phyloP scores from a whole-genome alignment of 2,113 vertebrate species.

The Cryptotis parvus region DNA sequence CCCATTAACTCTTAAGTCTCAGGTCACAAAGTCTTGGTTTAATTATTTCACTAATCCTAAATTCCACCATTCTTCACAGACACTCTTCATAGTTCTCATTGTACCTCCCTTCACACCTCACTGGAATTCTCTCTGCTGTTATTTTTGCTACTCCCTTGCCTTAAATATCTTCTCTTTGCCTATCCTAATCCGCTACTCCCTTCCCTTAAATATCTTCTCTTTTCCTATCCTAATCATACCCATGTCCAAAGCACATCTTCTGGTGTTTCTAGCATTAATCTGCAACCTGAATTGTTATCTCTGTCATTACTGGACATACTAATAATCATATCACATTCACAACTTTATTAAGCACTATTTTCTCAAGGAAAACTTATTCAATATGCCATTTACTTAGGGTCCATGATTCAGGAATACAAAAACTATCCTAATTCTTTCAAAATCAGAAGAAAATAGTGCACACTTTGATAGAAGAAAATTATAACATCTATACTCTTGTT shows the following conservation, averaged over 20 bases:
- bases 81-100: neutral
- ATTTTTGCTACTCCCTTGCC: neutral
- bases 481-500: neutral
- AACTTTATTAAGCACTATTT: neutral
- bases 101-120: neutral
- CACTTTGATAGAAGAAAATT: neutral
- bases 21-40: neutral
- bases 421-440: neutral
- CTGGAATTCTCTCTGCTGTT: neutral
- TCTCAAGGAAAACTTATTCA: neutral
- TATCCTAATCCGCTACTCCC: neutral
- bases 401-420: neutral
- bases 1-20: neutral
- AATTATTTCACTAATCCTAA: neutral
- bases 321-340: neutral
- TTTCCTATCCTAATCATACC: neutral
- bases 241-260: neutral
- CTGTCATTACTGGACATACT: neutral
- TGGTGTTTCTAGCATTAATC: neutral
- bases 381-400: rapidly evolving
- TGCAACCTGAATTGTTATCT: no score
- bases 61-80: neutral
- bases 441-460: neutral
- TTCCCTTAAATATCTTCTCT: neutral
- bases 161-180: neutral